Evolutionary conservation across 2,113 vertebrate genomes (phyloP), one percentile per base, ranked within the genome.

Genomic region (Bombycilla garrulus): DNA sequence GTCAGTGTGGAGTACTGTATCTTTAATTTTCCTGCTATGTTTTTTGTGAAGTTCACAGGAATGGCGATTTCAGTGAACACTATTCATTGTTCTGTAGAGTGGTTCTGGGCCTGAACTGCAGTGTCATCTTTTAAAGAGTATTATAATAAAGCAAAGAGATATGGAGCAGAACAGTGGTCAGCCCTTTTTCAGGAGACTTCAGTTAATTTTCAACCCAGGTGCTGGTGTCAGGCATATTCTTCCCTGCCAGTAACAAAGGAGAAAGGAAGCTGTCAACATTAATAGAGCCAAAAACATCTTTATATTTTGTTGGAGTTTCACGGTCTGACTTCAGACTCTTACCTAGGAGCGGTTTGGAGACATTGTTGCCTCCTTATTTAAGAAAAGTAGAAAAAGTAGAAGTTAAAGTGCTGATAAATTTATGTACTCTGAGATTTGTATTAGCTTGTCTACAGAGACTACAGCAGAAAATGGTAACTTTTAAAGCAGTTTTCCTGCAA

Each of bases 121-220:
- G 92, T 97, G 95, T 97, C 95, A 95, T 96, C 96, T 97, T 95
- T 69, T 85, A 87, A 95, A 94, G 81, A 96, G 71, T 93, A 96
- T 96, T 94, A 78, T 25, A 97, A 97, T 97, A 97, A 97, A 97
- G 88, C 88, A 93, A 96, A 96, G 90, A 97, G 94, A 92, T 94
- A 67, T 0, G 44, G 95, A 97, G 84, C 91, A 74, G 53, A 90
- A 14, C 0, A 5, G 67, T 70, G 89, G 90, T 67, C 5, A 88
- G 51, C 73, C 47, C 65, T 92, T 96, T 70, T 88, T 96, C 74
- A 67, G 82, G 81, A 48, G 15, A 20, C 35, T 77, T 62, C 15
- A 17, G 69, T 40, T 64, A 3, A 48, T 56, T 74, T 66, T 45
- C 56, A 86, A 0, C 25, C 29, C 10, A 0, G 7, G 5, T 50